A percentile compares a stretch with the other conserved stretches of the same genome.
These are phyloP conservation scores for Heterotilapia buettikoferi DNA, from an alignment of 2,113 vertebrate species.

Conservation along the genomic window DNA sequence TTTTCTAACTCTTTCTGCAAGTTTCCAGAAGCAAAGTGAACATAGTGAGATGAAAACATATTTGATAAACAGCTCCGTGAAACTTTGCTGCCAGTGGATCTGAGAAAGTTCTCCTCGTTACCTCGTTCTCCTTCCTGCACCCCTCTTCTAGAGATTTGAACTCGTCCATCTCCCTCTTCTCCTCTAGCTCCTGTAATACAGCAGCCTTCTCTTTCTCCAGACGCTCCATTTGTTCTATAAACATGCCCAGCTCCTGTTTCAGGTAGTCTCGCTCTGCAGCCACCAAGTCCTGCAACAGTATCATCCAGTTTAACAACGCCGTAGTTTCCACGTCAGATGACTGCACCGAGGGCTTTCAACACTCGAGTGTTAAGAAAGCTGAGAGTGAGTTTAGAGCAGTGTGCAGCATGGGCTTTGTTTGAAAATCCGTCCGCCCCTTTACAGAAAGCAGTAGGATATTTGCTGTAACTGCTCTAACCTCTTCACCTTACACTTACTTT, in stretches of 20 bases:
- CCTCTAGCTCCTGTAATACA: slow-evolving; percentile 73
- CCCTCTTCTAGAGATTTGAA: slow-evolving; percentile 83
- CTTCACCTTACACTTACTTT: slow-evolving; percentile 61
- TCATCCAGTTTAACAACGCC: not conserved
- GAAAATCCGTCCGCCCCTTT: rapidly evolving
- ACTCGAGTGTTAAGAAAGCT: not conserved
- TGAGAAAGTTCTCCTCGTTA: not conserved
- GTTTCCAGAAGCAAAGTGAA: slow-evolving; percentile 5
- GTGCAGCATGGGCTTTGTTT: rapidly evolving
- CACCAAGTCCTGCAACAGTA: slow-evolving; percentile 64
- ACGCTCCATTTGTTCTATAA: slow-evolving; percentile 69
- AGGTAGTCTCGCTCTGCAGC: slow-evolving; percentile 64
- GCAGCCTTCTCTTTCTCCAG: slow-evolving; percentile 72
- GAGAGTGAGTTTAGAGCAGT: not conserved
- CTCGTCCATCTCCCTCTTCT: slow-evolving; percentile 79
- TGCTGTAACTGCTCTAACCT: not conserved
- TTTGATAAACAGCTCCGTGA: not conserved
- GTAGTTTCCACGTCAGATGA: not conserved
- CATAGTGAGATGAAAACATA: not conserved
- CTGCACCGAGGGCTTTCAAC: not conserved
- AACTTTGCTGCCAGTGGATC: not conserved
- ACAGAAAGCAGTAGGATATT: not conserved
- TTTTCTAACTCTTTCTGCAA: slow-evolving; percentile 79
- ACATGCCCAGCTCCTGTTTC: slow-evolving; percentile 64
- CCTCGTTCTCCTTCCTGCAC: slow-evolving; percentile 79